Base-by-base conservation (phyloP, 64 coral and sea anemone species). In the Montipora cactus region DNA sequence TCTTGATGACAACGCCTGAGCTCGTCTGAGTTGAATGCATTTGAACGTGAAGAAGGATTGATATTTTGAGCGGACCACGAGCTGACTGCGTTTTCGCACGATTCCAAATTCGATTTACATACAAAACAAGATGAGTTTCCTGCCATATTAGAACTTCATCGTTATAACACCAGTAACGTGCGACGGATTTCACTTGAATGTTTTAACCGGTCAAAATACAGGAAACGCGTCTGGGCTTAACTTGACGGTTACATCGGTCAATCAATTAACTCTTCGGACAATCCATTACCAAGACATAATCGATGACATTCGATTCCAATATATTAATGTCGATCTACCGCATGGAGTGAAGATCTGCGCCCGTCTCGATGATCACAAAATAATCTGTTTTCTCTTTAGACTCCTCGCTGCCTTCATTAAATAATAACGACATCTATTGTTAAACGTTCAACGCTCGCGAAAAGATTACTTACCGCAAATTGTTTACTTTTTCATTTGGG, bases 1-100 rank as follows among this genome's bases (percentile, higher is more conserved):
- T 79, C 23, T 8, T 53, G 95, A 96, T 91, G 95, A 50, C 82
- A 86, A 45, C 70, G 46, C 62, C 66, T 47, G 1, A 64, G 82
- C 19, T 86, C 82, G 71, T 45, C 68, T 5, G 53, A 57, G 6
- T 49, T 47, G 71, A 86, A 86, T 22, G 64, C 82, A 86, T 71
- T 49, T 51, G 82, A 25, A 62, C 45, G 47, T 84, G 61, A 86
- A 72, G 82, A 50, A 86, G 82, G 82, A 86, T 86, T 86, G 71
- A 21, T 37, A 11, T 19, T 86, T 70, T 48, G 46, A 71, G 61
- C 37, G 8, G 82, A 68, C 62, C 66, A 67, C 8, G 25, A 71
- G 67, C 82, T 71, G 44, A 71, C 44, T 16, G 49, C 64, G 8
- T 70, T 49, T 22, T 14, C 66, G 5, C 3, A 71, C 44, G 62